Percentiles rank a stretch among this genome's conserved stretches.
phyloP scores from a whole-genome alignment of 2,797 vertebrate genomes.

The Champsocephalus gunnari region DNA sequence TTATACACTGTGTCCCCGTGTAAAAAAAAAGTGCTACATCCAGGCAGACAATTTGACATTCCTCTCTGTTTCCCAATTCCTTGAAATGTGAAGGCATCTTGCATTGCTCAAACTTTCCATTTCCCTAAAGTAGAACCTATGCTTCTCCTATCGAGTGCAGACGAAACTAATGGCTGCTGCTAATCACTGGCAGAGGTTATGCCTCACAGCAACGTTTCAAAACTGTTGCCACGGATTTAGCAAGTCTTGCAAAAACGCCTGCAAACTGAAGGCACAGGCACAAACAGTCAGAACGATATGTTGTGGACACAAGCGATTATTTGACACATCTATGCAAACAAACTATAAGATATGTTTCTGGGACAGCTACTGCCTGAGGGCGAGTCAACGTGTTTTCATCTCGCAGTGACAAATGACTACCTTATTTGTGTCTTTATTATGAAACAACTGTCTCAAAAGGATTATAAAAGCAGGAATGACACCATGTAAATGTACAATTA shows the following conservation, averaged over 20 bases:
- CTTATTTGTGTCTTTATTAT: background rate
- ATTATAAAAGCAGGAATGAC: background rate
- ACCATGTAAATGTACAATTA: background rate
- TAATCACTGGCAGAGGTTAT: slow-evolving; percentile 42
- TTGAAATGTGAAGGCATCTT: slow-evolving; percentile 47
- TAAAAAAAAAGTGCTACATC: slow-evolving; percentile 27
- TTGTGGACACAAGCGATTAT: slow-evolving; percentile 18
- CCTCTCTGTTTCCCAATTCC: slow-evolving; percentile 53
- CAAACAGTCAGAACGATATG: background rate
- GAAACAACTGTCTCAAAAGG: background rate
- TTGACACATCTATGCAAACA: background rate
- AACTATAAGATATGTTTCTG: background rate
- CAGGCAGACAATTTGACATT: slow-evolving; percentile 58
- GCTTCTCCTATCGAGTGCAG: background rate
- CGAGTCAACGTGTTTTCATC: background rate
- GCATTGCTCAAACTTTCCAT: slow-evolving; percentile 41
- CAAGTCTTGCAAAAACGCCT: slow-evolving; percentile 9
- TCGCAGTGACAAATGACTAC: background rate
- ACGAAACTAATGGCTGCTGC: slow-evolving; percentile 8
- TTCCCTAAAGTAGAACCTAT: slow-evolving; percentile 19
- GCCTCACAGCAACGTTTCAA: slow-evolving; percentile 38
- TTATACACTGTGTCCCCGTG: slow-evolving; percentile 51
- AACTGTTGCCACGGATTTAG: slow-evolving; percentile 31
- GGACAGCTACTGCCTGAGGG: slow-evolving; percentile 7
- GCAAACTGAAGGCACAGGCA: slow-evolving; percentile 9